Evolutionary conservation across 2,113 vertebrate species (phyloP).

Genomic region (Oriolus oriolus): DNA sequence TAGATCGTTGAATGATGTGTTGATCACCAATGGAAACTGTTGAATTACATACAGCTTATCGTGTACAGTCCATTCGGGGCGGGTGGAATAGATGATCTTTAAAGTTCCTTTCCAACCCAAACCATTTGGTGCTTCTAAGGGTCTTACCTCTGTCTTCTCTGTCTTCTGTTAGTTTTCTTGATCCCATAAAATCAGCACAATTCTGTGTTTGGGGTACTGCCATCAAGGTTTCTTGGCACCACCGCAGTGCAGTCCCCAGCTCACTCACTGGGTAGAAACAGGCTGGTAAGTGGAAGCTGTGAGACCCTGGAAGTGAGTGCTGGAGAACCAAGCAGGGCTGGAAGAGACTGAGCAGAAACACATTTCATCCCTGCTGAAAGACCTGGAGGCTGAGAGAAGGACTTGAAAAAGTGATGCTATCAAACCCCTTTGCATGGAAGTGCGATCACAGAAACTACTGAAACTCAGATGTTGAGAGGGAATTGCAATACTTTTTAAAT

Average conservation of each 20-base stretch:
- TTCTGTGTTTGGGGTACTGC: not conserved
- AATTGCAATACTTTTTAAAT: not conserved
- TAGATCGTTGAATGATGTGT: not conserved
- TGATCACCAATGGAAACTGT: not conserved
- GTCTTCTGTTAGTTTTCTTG: not conserved
- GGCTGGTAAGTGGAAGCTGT: not conserved
- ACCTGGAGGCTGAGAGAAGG: not conserved
- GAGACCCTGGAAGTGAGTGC: not conserved
- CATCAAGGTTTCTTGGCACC: not conserved
- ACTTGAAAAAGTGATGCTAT: not conserved
- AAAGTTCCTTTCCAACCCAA: not conserved
- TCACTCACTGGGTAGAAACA: not conserved
- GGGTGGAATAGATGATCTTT: not conserved
- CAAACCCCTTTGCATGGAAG: not conserved
- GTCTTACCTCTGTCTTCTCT: not conserved
- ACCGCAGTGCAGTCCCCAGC: not conserved
- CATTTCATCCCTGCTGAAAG: not conserved
- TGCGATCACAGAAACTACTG: rapidly evolving
- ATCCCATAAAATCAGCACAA: not conserved
- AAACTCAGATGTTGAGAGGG: not conserved
- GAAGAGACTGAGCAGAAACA: not conserved
- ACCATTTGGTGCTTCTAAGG: not conserved
- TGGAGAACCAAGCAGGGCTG: not conserved
- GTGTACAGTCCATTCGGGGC: not conserved
- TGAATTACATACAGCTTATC: not conserved